Conservation (phyloP, 2,888 invertebrate genomes). For the Epistrophella euchroma region DNA sequence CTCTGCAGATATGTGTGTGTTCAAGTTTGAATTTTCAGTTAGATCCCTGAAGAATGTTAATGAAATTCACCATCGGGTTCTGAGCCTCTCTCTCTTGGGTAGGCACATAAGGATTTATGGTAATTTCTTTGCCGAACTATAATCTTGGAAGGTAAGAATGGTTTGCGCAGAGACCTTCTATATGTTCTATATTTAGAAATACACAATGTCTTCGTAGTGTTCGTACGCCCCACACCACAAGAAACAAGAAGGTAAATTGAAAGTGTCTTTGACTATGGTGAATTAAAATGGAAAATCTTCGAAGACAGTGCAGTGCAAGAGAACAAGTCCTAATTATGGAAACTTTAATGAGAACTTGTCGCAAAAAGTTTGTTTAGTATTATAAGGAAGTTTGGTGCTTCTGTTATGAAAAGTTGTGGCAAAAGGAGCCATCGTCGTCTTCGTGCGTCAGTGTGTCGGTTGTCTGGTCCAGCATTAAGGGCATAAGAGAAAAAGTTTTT, state of each 20-base stretch:
- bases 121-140: slow-evolving; percentile 32
- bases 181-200: slow-evolving; percentile 59
- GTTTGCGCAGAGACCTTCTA: slow-evolving; percentile 32
- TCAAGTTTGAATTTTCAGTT: slow-evolving; percentile 42
- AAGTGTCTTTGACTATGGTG: slow-evolving; percentile 48
- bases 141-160: background rate
- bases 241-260: slow-evolving; percentile 13
- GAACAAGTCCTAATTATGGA: slow-evolving; percentile 50
- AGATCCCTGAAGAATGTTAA: slow-evolving; percentile 63
- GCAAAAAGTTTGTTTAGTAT: slow-evolving; percentile 11
- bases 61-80: slow-evolving; percentile 56
- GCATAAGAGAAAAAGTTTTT: slow-evolving; percentile 5
- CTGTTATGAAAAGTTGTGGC: slow-evolving; percentile 10
- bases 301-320: background rate
- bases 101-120: slow-evolving; percentile 50
- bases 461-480: background rate
- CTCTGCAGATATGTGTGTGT: background rate
- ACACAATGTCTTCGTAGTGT: slow-evolving; percentile 22
- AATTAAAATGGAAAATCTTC: slow-evolving; percentile 36
- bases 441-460: background rate
- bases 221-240: background rate
- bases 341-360: slow-evolving; percentile 42
- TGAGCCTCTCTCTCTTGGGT: slow-evolving; percentile 19
- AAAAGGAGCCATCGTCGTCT: background rate
- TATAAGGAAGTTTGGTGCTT: slow-evolving; percentile 16